Evolutionary conservation across 2,888 invertebrate genomes (phyloP).

Genomic region (Tachina fera): DNA sequence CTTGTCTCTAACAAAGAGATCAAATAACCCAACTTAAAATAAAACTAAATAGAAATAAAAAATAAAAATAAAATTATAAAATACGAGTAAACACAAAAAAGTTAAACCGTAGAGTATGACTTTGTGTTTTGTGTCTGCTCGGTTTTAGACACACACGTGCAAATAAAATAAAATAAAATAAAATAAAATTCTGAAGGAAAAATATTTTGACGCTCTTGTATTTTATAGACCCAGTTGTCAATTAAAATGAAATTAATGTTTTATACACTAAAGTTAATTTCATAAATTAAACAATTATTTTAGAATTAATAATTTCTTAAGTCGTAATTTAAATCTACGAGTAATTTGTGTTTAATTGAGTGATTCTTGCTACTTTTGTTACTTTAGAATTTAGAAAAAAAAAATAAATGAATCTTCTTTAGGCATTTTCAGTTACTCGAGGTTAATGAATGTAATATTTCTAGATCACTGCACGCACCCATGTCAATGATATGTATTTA

Average conservation of each 20-base stretch:
- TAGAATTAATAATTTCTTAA: background rate
- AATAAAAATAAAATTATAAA: conserved; percentile 4
- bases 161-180: conserved; percentile 18
- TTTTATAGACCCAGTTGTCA: conserved; percentile 22
- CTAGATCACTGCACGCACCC: too few relatives aligned
- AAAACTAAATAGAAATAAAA: background rate
- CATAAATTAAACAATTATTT: background rate
- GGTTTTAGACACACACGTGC: conserved; percentile 17
- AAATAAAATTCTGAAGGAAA: conserved; percentile 5
- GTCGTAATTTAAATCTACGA: background rate
- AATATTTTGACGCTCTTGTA: background rate
- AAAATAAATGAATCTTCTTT: too few relatives aligned
- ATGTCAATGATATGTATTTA: too few relatives aligned
- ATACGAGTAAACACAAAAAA: background rate
- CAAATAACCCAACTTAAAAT: conserved; percentile 48
- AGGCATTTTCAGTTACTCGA: too few relatives aligned
- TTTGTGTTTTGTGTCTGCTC: background rate
- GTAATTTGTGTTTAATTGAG: too few relatives aligned
- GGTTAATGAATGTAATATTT: too few relatives aligned
- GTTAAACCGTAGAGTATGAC: background rate
- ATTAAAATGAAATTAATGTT: conserved; percentile 33
- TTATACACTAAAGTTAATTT: background rate
- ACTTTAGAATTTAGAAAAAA: too few relatives aligned
- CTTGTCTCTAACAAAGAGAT: conserved; percentile 46
- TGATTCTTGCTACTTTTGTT: too few relatives aligned